These are phyloP conservation scores for Calameuta pallipes DNA, from an alignment of 2,888 invertebrate genomes.

Conservation along the genomic window DNA sequence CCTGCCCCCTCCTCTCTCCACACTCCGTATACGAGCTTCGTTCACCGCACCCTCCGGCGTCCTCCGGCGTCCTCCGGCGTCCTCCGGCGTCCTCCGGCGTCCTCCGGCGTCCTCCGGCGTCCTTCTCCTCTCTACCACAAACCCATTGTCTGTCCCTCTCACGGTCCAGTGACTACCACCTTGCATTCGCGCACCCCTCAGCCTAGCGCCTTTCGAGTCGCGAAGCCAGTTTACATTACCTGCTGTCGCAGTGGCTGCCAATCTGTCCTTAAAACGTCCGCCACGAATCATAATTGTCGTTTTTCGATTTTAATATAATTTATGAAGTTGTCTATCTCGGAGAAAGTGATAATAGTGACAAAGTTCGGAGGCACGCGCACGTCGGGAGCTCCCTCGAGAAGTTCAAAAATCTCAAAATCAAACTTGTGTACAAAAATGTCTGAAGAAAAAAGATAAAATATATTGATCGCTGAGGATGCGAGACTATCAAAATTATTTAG, in stretches of 20 bases:
- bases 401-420: no score
- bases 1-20: conserved; percentile 19
- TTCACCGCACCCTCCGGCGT: no score
- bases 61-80: conserved; percentile 17
- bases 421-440: no score
- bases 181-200: conserved; percentile 16
- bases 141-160: conserved; percentile 46
- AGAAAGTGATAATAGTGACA: no score
- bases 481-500: neutral
- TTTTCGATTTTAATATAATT: conserved; percentile 58
- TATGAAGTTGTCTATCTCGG: conserved; percentile 33
- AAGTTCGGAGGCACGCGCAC: no score
- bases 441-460: no score
- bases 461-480: no score
- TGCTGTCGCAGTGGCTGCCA: conserved; percentile 23
- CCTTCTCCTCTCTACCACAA: conserved; percentile 45
- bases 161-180: neutral
- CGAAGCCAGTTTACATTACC: conserved; percentile 61
- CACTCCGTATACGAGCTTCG: conserved; percentile 41
- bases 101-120: neutral
- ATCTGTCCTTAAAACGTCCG: conserved; percentile 53
- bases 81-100: conserved; percentile 22
- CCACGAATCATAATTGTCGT: conserved; percentile 59
- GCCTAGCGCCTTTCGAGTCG: conserved; percentile 16
- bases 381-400: no score